These are phyloP conservation scores for Oreochromis grahami DNA, from an alignment of 2,797 vertebrate species.

Conservation along the genomic window DNA sequence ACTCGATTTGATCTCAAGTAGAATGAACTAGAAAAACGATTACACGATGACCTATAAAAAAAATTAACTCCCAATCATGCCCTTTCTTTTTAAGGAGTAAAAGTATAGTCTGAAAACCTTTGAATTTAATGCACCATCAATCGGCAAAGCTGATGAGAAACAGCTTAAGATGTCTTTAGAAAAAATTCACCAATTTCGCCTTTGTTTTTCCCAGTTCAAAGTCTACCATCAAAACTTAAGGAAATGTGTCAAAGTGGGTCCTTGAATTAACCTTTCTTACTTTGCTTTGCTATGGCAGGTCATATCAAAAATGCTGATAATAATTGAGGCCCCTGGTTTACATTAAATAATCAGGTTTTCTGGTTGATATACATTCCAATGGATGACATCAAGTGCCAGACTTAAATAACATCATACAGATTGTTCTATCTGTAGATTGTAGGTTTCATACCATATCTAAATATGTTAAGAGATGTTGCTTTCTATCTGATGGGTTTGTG, in stretches of 20 bases:
- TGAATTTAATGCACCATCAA: neutral
- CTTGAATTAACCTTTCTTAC: neutral
- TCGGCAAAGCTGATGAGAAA: neutral
- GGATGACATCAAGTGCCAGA: neutral
- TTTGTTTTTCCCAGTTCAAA: neutral
- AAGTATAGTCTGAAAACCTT: neutral
- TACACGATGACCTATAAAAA: neutral
- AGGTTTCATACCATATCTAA: neutral
- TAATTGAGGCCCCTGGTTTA: neutral
- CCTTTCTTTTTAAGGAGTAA: neutral
- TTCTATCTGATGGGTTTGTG: neutral
- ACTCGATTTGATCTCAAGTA: neutral
- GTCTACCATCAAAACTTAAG: neutral
- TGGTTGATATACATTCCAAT: neutral
- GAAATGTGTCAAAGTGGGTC: neutral
- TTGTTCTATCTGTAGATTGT: neutral
- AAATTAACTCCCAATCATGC: rapidly evolving
- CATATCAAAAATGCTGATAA: neutral
- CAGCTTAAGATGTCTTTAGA: neutral
- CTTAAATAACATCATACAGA: neutral
- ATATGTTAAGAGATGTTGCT: neutral
- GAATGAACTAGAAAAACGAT: neutral
- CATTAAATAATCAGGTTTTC: neutral
- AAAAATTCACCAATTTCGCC: neutral
- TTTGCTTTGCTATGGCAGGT: neutral